These are phyloP conservation scores for Chirona hameri DNA, from an alignment of 2,888 invertebrate genomes.

Conservation along the genomic window DNA sequence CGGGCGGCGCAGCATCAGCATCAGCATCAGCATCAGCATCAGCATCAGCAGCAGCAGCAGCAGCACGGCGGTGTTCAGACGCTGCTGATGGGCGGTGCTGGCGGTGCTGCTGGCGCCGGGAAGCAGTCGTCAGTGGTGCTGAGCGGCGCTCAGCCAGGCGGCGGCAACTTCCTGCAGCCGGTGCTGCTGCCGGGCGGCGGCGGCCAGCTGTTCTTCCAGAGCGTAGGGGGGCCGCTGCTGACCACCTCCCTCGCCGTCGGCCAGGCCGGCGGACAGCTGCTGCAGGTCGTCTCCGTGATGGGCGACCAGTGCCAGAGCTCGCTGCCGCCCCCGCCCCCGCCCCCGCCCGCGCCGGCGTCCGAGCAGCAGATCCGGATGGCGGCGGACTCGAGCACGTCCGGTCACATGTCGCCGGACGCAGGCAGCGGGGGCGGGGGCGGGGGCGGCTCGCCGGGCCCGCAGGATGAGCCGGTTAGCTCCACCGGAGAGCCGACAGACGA, in stretches of 20 bases:
- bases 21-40: too few species aligned
- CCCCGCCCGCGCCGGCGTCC: neutral
- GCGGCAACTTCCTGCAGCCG: constrained; percentile 42
- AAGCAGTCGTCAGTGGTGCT: constrained; percentile 42
- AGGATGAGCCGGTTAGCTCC: neutral
- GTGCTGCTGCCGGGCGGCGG: constrained; percentile 2
- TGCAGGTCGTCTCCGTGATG: constrained; percentile 2
- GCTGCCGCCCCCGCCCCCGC: neutral
- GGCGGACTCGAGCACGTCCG: constrained; percentile 27
- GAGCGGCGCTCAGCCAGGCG: constrained; percentile 41
- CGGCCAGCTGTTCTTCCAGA: constrained; percentile 8
- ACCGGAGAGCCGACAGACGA: neutral
- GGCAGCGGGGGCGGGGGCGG: constrained; percentile 35
- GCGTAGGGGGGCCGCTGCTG: constrained; percentile 45
- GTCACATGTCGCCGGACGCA: constrained; percentile 38
- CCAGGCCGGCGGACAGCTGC: constrained; percentile 1
- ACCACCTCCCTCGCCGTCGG: constrained; percentile 43
- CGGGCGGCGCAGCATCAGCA: too few species aligned
- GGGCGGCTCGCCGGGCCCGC: neutral
- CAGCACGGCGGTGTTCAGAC: constrained; percentile 50
- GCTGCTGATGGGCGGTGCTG: neutral
- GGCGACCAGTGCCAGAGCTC: neutral
- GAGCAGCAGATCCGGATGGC: neutral
- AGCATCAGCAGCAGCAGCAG: constrained; percentile 1
- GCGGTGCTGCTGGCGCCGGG: neutral